Evolutionary conservation across 2,888 invertebrate species (phyloP).

Genomic region (Neelides folsomi): DNA sequence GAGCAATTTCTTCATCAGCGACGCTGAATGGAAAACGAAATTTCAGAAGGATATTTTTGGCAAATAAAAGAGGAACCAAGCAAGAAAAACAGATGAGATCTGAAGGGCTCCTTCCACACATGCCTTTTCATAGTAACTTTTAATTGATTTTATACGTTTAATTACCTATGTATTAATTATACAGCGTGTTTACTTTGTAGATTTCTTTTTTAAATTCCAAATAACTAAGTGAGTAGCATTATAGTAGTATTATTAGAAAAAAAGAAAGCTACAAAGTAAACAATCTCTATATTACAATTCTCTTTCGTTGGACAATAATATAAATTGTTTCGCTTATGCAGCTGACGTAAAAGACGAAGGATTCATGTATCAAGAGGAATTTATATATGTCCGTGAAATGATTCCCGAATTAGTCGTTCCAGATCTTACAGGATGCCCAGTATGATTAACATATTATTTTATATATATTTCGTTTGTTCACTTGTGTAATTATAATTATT

Average conservation of each 20-base stretch:
- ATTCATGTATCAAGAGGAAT: constrained; percentile 45
- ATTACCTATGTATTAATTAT: no score
- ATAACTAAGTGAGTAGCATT: no score
- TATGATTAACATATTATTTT: constrained; percentile 33
- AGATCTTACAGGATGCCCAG: constrained; percentile 62
- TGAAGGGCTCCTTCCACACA: constrained; percentile 46
- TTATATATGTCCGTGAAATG: constrained; percentile 63
- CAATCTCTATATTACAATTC: no score
- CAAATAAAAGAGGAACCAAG: constrained; percentile 61
- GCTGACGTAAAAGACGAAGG: constrained; percentile 58
- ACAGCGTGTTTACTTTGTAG: no score
- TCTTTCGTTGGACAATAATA: no score
- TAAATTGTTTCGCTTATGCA: constrained; percentile 35
- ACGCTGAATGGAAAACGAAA: constrained; percentile 56
- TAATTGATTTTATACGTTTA: not conserved
- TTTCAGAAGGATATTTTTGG: constrained; percentile 62
- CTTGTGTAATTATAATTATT: constrained; percentile 1
- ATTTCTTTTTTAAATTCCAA: no score
- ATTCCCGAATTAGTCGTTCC: constrained; percentile 87
- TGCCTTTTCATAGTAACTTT: constrained; percentile 52
- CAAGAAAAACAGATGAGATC: constrained; percentile 50
- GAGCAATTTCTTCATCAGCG: constrained; percentile 39
- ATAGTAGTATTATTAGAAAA: no score
- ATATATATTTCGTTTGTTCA: not conserved
- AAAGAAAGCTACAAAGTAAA: no score